These are phyloP conservation scores for Desmodus rotundus DNA, from an alignment of 2,113 vertebrate genomes.

Conservation along the genomic window DNA sequence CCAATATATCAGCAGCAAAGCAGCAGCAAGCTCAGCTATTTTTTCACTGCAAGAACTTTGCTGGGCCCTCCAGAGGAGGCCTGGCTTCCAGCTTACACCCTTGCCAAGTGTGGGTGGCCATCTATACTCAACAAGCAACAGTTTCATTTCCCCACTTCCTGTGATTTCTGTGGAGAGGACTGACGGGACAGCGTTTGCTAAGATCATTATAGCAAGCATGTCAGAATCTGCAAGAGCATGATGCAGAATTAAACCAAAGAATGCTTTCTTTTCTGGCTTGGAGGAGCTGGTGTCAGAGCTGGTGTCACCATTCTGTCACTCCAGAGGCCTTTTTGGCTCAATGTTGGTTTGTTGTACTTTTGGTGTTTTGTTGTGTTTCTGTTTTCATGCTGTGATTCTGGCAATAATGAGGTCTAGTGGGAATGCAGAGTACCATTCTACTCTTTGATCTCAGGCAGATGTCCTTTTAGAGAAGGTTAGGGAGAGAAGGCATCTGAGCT, in stretches of 20 bases:
- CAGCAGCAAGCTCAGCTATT: neutral
- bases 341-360: neutral
- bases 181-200: neutral
- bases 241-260: neutral
- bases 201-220: neutral
- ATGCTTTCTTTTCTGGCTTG: neutral
- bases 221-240: neutral
- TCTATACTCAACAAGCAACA: neutral
- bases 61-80: neutral
- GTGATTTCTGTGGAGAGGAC: neutral
- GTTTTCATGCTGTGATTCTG: constrained; percentile 23
- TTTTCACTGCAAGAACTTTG: neutral
- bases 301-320: neutral
- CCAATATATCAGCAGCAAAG: neutral
- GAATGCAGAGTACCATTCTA: neutral
- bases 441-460: neutral
- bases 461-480: neutral
- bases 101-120: neutral
- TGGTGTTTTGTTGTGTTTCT: neutral
- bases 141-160: constrained; percentile 24
- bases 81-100: neutral
- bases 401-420: neutral
- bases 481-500: neutral
- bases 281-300: neutral
- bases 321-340: neutral